Evolutionary conservation across 2,888 invertebrate species (phyloP).

Genomic region (Ditylenchus weischeri): DNA sequence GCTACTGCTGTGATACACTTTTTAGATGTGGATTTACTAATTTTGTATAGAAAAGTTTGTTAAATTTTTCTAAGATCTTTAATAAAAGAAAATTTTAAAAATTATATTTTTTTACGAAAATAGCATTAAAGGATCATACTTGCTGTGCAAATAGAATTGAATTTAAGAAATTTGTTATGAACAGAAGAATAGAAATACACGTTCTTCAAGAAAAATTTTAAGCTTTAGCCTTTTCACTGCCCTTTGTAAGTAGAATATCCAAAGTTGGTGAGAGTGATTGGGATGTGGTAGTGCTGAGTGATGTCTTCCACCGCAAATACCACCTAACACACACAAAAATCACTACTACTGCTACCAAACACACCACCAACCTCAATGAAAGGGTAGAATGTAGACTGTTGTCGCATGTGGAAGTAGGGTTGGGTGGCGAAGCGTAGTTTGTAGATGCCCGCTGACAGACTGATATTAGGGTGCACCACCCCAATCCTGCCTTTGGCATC

Average conservation of each 20-base stretch:
- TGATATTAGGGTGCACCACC: conserved; percentile 41
- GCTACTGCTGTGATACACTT: too few relatives aligned
- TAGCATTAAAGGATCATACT: too few relatives aligned
- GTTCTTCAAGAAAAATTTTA: too few relatives aligned
- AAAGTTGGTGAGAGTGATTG: conserved; percentile 48
- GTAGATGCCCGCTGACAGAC: conserved; percentile 38
- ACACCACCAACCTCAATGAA: conserved; percentile 37
- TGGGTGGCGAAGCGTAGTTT: conserved; percentile 40
- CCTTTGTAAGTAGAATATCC: conserved; percentile 54
- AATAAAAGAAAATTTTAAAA: too few relatives aligned
- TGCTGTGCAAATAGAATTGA: too few relatives aligned
- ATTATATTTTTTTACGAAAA: too few relatives aligned
- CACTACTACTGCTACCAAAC: not conserved
- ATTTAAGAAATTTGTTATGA: too few relatives aligned
- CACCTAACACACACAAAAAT: conserved; percentile 36
- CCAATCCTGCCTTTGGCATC: conserved; percentile 43
- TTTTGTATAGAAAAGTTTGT: too few relatives aligned
- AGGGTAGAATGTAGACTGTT: conserved; percentile 44
- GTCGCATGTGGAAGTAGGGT: conserved; percentile 35
- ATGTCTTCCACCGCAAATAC: conserved; percentile 41
- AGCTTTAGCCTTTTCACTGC: conserved; percentile 22
- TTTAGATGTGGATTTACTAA: too few relatives aligned
- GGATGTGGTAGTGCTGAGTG: conserved; percentile 47
- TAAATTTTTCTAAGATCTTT: too few relatives aligned
- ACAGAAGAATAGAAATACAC: too few relatives aligned